Evolutionary conservation across 2,797 vertebrate species (phyloP).

Genomic region (Fratercula arctica): DNA sequence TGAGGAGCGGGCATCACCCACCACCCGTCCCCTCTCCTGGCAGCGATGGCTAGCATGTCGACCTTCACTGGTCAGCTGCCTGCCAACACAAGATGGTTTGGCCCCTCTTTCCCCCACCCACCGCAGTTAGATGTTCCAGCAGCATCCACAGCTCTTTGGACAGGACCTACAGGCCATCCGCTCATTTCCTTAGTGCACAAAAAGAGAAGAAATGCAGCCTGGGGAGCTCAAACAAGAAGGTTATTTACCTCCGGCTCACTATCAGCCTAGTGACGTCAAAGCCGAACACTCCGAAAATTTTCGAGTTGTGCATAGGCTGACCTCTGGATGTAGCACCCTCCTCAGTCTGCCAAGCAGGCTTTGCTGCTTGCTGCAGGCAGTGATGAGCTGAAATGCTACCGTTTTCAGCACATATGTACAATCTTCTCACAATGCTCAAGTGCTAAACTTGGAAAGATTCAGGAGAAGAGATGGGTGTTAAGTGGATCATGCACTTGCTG

Average conservation of each 20-base stretch:
- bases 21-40: background rate
- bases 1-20: background rate
- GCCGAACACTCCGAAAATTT: background rate
- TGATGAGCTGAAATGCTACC: background rate
- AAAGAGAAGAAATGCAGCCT: background rate
- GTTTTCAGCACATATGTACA: rapidly evolving
- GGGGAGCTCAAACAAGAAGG: background rate
- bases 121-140: background rate
- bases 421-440: background rate
- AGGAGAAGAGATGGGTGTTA: background rate
- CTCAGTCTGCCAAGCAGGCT: no score
- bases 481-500: background rate
- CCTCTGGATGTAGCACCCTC: background rate
- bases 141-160: background rate
- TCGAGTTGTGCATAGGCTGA: background rate
- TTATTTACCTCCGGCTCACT: background rate
- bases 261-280: background rate
- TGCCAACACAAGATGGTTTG: background rate
- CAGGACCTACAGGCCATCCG: background rate
- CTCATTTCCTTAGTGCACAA: background rate
- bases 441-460: background rate
- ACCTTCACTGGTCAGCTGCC: background rate
- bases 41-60: rapidly evolving
- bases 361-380: background rate
- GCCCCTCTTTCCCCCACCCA: background rate